Evolutionary conservation across 2,888 invertebrate genomes (phyloP).

Genomic region (Polymixis flavicincta): DNA sequence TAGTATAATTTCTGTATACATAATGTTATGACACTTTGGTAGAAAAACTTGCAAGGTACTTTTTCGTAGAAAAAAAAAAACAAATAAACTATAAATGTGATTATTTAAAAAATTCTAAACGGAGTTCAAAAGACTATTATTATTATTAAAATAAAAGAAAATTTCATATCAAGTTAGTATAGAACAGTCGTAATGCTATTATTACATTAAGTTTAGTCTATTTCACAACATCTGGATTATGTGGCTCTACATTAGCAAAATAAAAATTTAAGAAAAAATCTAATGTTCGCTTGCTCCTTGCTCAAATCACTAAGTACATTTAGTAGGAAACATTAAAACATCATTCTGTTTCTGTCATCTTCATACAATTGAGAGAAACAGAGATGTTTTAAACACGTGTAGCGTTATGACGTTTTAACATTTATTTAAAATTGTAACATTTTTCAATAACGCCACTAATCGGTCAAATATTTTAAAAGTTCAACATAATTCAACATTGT

Average conservation of each 20-base stretch:
- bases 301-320: not conserved
- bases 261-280: constrained; percentile 17
- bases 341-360: not conserved
- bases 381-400: not conserved
- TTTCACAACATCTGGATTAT: constrained; percentile 77
- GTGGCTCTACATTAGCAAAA: constrained; percentile 58
- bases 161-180: constrained; percentile 61
- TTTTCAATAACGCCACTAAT: not conserved
- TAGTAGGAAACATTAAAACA: not conserved
- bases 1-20: constrained; percentile 3
- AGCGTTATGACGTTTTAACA: too few relatives aligned
- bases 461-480: not conserved
- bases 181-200: constrained; percentile 67
- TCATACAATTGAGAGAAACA: not conserved
- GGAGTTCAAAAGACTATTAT: constrained; percentile 43
- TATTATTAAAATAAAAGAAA: constrained; percentile 51
- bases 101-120: constrained; percentile 39
- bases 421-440: not conserved
- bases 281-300: not conserved
- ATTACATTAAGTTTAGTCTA: constrained; percentile 69
- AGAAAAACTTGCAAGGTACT: not conserved
- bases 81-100: not conserved
- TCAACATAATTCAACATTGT: not conserved
- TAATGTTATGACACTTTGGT: not conserved
- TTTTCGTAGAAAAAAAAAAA: constrained; percentile 4